phyloP scores from a whole-genome alignment of 2,113 vertebrate genomes.

The Reinhardtius hippoglossoides region DNA sequence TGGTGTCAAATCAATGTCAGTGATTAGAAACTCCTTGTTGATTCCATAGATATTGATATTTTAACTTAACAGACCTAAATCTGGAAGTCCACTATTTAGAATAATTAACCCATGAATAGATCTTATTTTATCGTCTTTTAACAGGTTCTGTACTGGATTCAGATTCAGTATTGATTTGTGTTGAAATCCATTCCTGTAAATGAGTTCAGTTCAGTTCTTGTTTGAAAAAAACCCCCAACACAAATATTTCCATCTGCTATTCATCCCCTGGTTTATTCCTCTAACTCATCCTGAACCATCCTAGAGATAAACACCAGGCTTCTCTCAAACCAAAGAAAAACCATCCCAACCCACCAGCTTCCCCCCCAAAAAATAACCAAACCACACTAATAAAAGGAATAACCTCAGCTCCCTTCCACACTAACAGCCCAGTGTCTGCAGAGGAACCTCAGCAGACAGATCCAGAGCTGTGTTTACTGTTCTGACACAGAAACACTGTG shows the following conservation, averaged over 20 bases:
- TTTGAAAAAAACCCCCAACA: not conserved
- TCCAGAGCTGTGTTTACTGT: conserved; percentile 14
- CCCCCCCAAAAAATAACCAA: conserved; percentile 8
- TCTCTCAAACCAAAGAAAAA: conserved; percentile 16
- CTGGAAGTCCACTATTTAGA: too few species aligned
- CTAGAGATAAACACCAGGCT: not conserved
- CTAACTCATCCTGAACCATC: conserved; percentile 2
- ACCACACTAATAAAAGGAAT: conserved; percentile 46
- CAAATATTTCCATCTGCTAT: conserved; percentile 45
- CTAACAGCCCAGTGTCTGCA: conserved; percentile 36
- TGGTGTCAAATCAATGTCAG: too few species aligned
- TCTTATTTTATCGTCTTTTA: too few species aligned
- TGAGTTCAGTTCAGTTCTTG: too few species aligned
- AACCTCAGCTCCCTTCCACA: conserved; percentile 25
- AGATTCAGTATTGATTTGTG: too few species aligned
- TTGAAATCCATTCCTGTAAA: too few species aligned
- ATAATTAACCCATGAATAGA: too few species aligned
- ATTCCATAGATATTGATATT: too few species aligned
- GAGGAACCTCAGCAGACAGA: conserved; percentile 15
- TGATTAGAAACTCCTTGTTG: too few species aligned
- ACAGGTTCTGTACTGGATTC: too few species aligned
- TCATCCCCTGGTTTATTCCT: conserved; percentile 27
- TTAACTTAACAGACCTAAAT: too few species aligned
- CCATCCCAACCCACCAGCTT: not conserved
- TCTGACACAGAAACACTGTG: not conserved